Evolutionary conservation across 2,888 invertebrate genomes (phyloP).

Genomic region (Papilio protenor): DNA sequence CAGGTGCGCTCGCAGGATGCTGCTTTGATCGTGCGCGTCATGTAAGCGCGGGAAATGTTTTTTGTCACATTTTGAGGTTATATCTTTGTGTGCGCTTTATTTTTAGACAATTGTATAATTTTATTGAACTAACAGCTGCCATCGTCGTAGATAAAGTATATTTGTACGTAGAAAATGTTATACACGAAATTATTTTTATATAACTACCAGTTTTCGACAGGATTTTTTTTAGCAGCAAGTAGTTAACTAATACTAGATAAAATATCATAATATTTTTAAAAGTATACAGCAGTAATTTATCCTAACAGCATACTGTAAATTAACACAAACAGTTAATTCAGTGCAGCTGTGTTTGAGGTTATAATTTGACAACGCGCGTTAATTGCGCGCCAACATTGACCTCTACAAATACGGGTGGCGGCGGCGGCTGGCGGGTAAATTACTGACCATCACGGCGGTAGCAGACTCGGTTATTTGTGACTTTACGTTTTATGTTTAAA

Average conservation of each 20-base stretch:
- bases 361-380: constrained; percentile 34
- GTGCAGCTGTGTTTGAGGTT: constrained; percentile 39
- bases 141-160: too few relatives aligned
- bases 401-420: constrained; percentile 30
- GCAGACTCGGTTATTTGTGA: background rate
- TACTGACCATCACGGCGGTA: background rate
- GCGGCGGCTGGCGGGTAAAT: background rate
- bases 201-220: too few relatives aligned
- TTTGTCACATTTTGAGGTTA: constrained; percentile 15
- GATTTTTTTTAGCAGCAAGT: background rate
- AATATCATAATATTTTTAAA: background rate
- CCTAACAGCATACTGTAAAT: background rate
- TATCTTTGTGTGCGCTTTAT: constrained; percentile 6
- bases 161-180: too few relatives aligned
- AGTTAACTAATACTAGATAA: background rate
- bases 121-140: background rate
- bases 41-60: constrained; percentile 20
- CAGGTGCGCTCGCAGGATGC: constrained; percentile 56
- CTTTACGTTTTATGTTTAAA: too few relatives aligned
- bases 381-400: constrained; percentile 34
- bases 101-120: background rate
- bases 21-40: constrained; percentile 41
- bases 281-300: background rate
- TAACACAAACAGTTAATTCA: background rate
- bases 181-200: too few relatives aligned